These are phyloP conservation scores for Eulemur mongoz DNA, from an alignment of 2,797 vertebrate species.

Conservation along the genomic window DNA sequence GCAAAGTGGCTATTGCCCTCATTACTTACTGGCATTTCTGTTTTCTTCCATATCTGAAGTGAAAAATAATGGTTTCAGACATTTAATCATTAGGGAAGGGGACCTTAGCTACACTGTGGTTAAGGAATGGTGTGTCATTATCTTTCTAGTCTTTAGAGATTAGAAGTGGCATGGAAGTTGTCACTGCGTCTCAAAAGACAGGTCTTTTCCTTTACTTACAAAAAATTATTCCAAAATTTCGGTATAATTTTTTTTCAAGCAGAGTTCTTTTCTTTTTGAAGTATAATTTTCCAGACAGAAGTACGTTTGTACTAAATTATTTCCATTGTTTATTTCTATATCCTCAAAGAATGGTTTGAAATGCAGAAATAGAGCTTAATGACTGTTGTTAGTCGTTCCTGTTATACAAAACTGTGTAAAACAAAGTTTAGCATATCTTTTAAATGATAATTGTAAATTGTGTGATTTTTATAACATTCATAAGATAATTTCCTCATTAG, in stretches of 20 bases:
- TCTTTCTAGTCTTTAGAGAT: neutral
- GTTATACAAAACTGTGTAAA: neutral
- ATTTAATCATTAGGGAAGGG: neutral
- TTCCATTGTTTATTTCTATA: conserved; percentile 32
- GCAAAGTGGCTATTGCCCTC: neutral
- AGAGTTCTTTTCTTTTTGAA: neutral
- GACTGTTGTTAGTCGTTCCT: neutral
- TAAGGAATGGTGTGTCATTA: neutral
- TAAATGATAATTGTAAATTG: neutral
- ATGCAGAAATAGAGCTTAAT: conserved; percentile 10
- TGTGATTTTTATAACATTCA: conserved; percentile 32
- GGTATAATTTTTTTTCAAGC: neutral
- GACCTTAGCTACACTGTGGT: neutral
- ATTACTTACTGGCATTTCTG: neutral
- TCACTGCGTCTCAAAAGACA: neutral
- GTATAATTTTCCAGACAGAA: conserved; percentile 48
- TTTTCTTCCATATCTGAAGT: conserved; percentile 17
- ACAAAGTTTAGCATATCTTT: conserved; percentile 27
- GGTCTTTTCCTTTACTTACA: neutral
- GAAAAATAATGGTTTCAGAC: neutral
- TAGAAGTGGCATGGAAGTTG: neutral
- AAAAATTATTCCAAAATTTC: neutral
- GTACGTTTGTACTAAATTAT: conserved; percentile 34
- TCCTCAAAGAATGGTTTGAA: conserved; percentile 4
- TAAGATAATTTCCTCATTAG: conserved; percentile 22